Evolutionary conservation across 2,888 invertebrate genomes (phyloP), one percentile per base, ranked within the genome.

Genomic region (Orchesella flavescens): DNA sequence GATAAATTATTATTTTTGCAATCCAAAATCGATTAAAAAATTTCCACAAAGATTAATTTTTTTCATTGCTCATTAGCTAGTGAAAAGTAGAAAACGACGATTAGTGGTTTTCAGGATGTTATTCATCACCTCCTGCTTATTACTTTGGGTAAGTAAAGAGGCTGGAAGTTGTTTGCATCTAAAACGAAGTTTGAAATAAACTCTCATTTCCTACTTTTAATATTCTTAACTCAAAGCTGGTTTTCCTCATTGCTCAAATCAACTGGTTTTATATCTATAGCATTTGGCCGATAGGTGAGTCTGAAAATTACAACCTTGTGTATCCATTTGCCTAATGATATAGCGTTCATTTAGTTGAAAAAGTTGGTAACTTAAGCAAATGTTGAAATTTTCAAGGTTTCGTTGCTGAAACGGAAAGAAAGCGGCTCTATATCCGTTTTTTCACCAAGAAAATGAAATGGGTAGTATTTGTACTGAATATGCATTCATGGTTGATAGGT

Each of bases 401-500:
- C 49, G 23, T 19, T 61, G 2, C 17, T n/a, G n/a, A 53, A 53
- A 53, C 34, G 34, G 34, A 7, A 34, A 34, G 34, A 34, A 34
- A 34, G 34, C 2, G 34, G 3, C 7, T 34, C 2, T 34, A 34
- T 7, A 34, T 34, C 43, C 24, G 19, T 43, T 9, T 73, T 19
- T 68, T 68, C 21, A 59, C 69, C 10, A 3, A 57, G 3, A 17
- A 57, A 57, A 17, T n/a, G 57, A 57, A 57, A 19, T 66, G 44
- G 66, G 44, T 15, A 10, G 66, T 66, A 13, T 71, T 78, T n/a
- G 0, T 49, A 1, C 5, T 69, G n/a, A 59, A 71, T 61, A n/a
- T 23, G 5, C 69, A 78, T 13, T 15, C 68, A 7, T 78, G 59
- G 69, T 0, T 78, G 2, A 49, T 78, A 1, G 78, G 61, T 4